These are phyloP conservation scores for Lucilia sericata DNA, from an alignment of 1,140 invertebrate species.

Conservation along the genomic window DNA sequence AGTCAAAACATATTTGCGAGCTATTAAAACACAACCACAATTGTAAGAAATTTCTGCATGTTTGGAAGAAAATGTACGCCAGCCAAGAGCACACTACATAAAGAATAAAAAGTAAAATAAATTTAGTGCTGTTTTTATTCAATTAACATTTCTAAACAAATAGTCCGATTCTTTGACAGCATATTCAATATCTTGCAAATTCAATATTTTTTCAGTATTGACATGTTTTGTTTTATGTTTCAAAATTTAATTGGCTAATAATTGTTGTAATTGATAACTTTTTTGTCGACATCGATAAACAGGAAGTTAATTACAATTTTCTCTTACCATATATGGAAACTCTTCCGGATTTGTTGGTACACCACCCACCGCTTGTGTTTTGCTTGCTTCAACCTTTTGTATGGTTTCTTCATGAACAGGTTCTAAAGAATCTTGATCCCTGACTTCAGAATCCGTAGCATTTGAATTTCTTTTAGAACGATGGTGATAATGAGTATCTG, in stretches of 20 bases:
- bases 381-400: slow-evolving; percentile 31
- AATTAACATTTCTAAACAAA: too few species aligned
- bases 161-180: too few species aligned
- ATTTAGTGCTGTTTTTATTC: too few species aligned
- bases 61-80: slow-evolving; percentile 33
- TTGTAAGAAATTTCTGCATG: slow-evolving; percentile 47
- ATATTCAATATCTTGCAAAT: too few species aligned
- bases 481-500: neutral
- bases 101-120: neutral
- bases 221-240: too few species aligned
- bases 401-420: slow-evolving; percentile 46
- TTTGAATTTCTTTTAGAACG: neutral
- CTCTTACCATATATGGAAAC: slow-evolving; percentile 54
- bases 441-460: slow-evolving; percentile 36
- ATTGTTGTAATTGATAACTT: too few species aligned
- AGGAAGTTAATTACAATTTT: neutral
- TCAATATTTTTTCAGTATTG: too few species aligned
- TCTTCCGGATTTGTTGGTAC: slow-evolving; percentile 48
- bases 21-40: slow-evolving; percentile 55
- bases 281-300: neutral
- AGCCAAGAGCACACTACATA: slow-evolving; percentile 54
- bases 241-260: too few species aligned
- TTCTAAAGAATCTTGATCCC: slow-evolving; percentile 1
- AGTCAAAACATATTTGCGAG: slow-evolving; percentile 52
- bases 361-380: slow-evolving; percentile 49